Conservation (phyloP, 1,140 invertebrate genomes). For the Battus philenor region DNA sequence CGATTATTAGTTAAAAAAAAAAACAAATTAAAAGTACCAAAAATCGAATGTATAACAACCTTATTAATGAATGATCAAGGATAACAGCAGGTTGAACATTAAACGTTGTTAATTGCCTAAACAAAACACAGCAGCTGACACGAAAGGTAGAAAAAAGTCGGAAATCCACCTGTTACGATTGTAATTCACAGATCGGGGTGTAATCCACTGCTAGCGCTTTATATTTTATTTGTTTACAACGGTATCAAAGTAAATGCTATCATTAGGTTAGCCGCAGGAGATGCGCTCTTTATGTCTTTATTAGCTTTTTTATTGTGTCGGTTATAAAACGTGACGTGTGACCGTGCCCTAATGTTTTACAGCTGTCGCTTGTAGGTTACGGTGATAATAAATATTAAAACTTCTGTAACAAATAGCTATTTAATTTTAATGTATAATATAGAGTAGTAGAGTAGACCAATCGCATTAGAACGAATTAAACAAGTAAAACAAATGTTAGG, state of each 20-base stretch:
- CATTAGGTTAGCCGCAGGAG: constrained; percentile 68
- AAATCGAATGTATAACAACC: too few relatives aligned
- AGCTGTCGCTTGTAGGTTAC: constrained; percentile 22
- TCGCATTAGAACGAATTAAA: too few relatives aligned
- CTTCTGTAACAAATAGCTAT: too few relatives aligned
- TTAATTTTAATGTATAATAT: too few relatives aligned
- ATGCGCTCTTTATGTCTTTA: constrained; percentile 59
- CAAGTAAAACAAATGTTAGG: too few relatives aligned
- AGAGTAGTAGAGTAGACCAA: too few relatives aligned
- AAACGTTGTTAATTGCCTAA: constrained; percentile 54
- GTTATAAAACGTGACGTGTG: constrained; percentile 28
- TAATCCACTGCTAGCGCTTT: constrained; percentile 32
- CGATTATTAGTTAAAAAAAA: too few relatives aligned
- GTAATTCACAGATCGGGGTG: constrained; percentile 7
- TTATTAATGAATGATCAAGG: constrained; percentile 31
- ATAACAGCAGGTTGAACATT: constrained; percentile 61
- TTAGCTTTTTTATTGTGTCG: constrained; percentile 45
- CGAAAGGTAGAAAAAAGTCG: constrained; percentile 32
- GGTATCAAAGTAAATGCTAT: constrained; percentile 47
- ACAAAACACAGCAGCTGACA: constrained; percentile 37
- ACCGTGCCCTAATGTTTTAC: constrained; percentile 21
- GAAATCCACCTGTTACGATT: constrained; percentile 43
- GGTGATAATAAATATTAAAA: too few relatives aligned
- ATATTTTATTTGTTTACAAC: constrained; percentile 65
- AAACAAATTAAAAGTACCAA: too few relatives aligned